Percentiles rank a stretch among this genome's conserved stretches.
Conservation (phyloP, 2,888 invertebrate species). For the Drosophila suboccidentalis region DNA sequence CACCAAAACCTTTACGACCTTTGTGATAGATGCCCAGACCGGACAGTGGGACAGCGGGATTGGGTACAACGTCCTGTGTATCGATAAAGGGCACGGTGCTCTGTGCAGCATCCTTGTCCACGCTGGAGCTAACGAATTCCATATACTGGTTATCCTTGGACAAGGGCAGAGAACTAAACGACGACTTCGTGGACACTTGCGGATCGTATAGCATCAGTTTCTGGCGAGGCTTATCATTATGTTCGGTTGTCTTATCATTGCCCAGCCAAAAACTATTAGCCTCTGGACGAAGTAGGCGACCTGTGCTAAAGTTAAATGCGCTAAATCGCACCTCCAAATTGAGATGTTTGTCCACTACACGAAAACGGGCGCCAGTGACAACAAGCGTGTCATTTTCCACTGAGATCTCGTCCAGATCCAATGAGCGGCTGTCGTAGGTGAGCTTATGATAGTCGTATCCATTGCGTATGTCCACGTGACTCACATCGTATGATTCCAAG, state of each 20-base stretch:
- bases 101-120: conserved; percentile 92
- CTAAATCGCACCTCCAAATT: conserved; percentile 93
- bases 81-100: conserved; percentile 93
- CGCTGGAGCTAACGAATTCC: conserved; percentile 90
- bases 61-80: conserved; percentile 90
- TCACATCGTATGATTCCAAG: conserved; percentile 87
- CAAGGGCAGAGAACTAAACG: conserved; percentile 87
- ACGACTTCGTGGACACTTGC: conserved; percentile 88
- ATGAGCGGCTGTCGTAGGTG: conserved; percentile 90
- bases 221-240: conserved; percentile 86
- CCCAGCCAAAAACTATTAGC: conserved; percentile 91
- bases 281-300: conserved; percentile 88
- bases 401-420: conserved; percentile 92
- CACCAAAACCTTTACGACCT: conserved; percentile 90
- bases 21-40: conserved; percentile 93
- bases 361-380: conserved; percentile 91
- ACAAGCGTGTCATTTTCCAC: conserved; percentile 88
- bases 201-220: conserved; percentile 88
- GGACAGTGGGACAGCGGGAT: conserved; percentile 89
- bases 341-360: conserved; percentile 91
- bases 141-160: conserved; percentile 89
- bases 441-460: conserved; percentile 92
- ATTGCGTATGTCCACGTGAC: conserved; percentile 87
- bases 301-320: conserved; percentile 92
- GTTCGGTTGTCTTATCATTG: conserved; percentile 87